phyloP scores from a whole-genome alignment of 1,140 invertebrate species.

The Dolichoris vasculosae region DNA sequence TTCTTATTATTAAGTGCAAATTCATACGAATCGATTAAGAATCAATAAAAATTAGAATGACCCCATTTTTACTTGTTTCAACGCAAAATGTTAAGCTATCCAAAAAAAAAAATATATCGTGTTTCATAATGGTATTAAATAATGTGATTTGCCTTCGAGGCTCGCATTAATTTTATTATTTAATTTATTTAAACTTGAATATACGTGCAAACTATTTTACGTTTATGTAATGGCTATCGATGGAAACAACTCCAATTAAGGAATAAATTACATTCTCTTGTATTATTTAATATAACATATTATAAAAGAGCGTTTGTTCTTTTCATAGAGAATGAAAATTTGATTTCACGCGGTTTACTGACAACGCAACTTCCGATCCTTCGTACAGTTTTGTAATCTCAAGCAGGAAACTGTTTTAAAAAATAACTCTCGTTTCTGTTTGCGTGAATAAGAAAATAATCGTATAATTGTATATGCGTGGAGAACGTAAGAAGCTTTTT shows the following conservation, averaged over 20 bases:
- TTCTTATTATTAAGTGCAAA: background rate
- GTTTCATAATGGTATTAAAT: too few species aligned
- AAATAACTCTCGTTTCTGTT: constrained; percentile 24
- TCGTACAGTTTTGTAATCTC: constrained; percentile 48
- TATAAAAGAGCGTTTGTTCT: background rate
- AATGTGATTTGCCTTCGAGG: too few species aligned
- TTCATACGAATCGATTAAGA: too few species aligned
- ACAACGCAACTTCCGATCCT: constrained; percentile 37
- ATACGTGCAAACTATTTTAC: too few species aligned
- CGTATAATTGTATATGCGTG: constrained; percentile 10
- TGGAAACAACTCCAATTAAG: background rate
- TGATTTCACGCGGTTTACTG: background rate
- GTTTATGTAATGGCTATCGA: too few species aligned
- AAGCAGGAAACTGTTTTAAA: constrained; percentile 16
- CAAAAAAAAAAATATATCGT: too few species aligned
- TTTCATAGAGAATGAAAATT: background rate
- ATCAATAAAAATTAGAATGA: too few species aligned
- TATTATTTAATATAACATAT: background rate
- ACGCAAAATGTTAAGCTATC: too few species aligned
- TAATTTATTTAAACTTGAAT: too few species aligned
- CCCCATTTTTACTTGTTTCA: too few species aligned
- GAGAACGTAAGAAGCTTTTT: background rate
- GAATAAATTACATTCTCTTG: background rate
- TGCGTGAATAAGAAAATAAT: constrained; percentile 20
- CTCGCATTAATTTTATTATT: too few species aligned